Base-by-base conservation (phyloP, 2,113 vertebrate species). In the Silurus asotus region DNA sequence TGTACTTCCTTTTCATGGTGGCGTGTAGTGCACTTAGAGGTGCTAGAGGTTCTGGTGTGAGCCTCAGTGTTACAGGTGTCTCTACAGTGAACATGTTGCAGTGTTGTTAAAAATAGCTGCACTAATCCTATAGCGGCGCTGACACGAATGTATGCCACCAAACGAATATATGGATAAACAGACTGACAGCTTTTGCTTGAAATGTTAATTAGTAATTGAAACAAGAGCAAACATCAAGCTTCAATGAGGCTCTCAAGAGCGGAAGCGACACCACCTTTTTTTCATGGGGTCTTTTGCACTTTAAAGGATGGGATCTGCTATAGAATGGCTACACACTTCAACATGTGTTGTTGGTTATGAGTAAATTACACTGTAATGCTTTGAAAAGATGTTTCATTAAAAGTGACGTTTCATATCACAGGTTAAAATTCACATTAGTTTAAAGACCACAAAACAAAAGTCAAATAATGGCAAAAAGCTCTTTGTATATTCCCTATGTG, bases 171-270 rank as follows among this genome's bases (percentile, higher is more conserved):
- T 72, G 55, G 53, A 85, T 87, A 62, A 89, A 58, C 28, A 87
- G 89, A 90, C 81, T 90, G 23, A 72, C 17, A 37, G 23, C 69
- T 69, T 88, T 76, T 23, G 78, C 81, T 91, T 89, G 83, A 87
- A 82, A 82, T 87, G 79, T 8, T 79, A 87, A 89, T 85, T 72
- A 87, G 77, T n/a, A 81, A 59, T 67, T 78, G 49, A 85, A 37
- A 65, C 59, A 67, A 79, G 51, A 62, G 58, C 67, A 82, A 61
- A 86, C 85, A 69, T 74, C 80, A 82, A 82, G 28, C 77, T 1
- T 78, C 85, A 65, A 28, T 86, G 62, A 84, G 58, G 75, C 85
- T 62, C 20, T 88, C 45, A 75, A 62, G 84, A 62, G 64, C 85
- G 59, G 8, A 87, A 65, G 53, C 28, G 11, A 37, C 61, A 76